Base-by-base conservation (phyloP, 1,140 invertebrate species). In the Leptopilina boulardi region DNA sequence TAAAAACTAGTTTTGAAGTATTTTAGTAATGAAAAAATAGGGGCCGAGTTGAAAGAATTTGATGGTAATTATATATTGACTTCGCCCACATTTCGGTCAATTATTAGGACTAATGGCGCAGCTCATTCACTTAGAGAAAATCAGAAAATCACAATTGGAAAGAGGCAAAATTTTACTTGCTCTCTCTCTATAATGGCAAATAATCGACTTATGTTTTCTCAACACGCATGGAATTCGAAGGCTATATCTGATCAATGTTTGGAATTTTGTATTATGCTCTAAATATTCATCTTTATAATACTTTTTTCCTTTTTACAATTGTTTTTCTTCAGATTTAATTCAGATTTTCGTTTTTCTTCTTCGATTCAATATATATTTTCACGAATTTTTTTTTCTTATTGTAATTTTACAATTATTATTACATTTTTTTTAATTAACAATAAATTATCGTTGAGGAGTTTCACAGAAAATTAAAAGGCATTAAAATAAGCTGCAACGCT, bases 211-310 rank as follows among this genome's bases (percentile, higher is more conserved):
- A 34, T 76, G 42, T 78, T 51, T 73, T 73, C 21, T 0, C 38
- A 72, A 73, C 70, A 73, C 54, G 70, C 51, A 70, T 70, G 54
- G 71, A 71, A 72, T 72, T 10, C 72, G 75, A 79, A 79, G 80
- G 78, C 76, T 78, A 79, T 77, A 79, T 79, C 74, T 74, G 76
- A 73, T 71, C 47, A 78, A 56, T 82, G 78, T 76, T 74, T 76
- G 54, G 74, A 80, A 82, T 82, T 82, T 78, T n/a, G n/a, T n/a
- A n/a, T n/a, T 82, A 78, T 80, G 74, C 44, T 77, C 59, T 30
- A 30, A 66, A 30, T 66, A 66, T 66, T 66, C 59, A 6, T 18
- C 5, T 51, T 5, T n/a, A 15, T 15, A 13, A n/a, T 66, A 34
- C 26, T 30, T 66, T 15, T 13, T 6, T 30, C 8, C 6, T 15